Evolutionary conservation across 2,113 vertebrate genomes (phyloP).

Genomic region (Maccullochella peelii): DNA sequence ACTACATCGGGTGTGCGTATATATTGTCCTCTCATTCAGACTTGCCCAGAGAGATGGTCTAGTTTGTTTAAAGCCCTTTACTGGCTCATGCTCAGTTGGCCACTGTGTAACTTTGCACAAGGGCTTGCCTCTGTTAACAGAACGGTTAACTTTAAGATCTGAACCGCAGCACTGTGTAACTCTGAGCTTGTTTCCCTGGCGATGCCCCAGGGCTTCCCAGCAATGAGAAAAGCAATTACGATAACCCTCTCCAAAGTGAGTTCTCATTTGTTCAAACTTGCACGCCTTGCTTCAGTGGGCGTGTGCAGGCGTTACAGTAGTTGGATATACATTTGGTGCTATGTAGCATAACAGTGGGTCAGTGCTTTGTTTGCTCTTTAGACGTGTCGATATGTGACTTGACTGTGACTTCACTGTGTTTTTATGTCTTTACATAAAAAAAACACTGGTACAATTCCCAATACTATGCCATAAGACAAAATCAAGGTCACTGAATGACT

Average conservation of each 20-base stretch:
- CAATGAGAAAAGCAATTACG: conserved; percentile 70
- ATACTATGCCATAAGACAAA: conserved; percentile 7
- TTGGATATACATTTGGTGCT: conserved; percentile 39
- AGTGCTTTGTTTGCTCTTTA: conserved; percentile 42
- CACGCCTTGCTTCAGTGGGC: conserved; percentile 55
- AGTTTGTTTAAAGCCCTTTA: conserved; percentile 40
- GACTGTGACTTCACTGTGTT: background rate
- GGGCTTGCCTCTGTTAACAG: conserved; percentile 54
- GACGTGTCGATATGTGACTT: conserved; percentile 10
- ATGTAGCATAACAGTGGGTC: conserved; percentile 40
- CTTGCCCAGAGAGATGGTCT: conserved; percentile 25
- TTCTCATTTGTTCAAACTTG: conserved; percentile 77
- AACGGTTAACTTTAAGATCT: conserved; percentile 53
- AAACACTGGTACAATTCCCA: background rate
- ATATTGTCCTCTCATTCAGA: conserved; percentile 13
- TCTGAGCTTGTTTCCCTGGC: conserved; percentile 53
- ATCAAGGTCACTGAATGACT: conserved; percentile 39
- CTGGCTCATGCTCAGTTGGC: conserved; percentile 47
- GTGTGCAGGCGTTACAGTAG: conserved; percentile 45
- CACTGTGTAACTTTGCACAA: conserved; percentile 56
- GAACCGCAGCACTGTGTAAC: conserved; percentile 48
- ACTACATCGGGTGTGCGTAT: background rate
- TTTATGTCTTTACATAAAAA: conserved; percentile 5
- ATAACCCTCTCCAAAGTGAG: conserved; percentile 52
- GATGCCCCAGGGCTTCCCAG: conserved; percentile 67